Evolutionary conservation across 1,140 invertebrate genomes (phyloP), one percentile per base, ranked within the genome.

Genomic region (Dreissena rostriformis): DNA sequence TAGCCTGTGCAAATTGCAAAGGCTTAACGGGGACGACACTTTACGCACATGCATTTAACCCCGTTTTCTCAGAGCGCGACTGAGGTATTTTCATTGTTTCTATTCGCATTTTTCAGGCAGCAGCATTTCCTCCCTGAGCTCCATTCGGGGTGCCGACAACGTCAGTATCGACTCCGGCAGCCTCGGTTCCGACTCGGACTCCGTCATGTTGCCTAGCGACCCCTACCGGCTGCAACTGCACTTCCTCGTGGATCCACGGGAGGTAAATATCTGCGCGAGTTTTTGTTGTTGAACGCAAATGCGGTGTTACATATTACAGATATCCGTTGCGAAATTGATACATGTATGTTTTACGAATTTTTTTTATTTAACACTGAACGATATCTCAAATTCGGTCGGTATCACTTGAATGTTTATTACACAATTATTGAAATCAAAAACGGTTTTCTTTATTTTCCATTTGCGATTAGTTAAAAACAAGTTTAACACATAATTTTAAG

Each of bases 161-260:
- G 87, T 83, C 24, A 86, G 86, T 19, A 82, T 84, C 55, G 84
- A 84, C 71, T 84, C 85, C 1, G 87, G 87, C 82, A 65, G 85
- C 15, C 82, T 84, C 26, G 86, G 81, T 63, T 88, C 87, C 5
- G 87, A 88, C 28, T 87, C 81, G n/a, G 87, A 88, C 65, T 80
- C 80, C 29, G 72, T 86, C 19, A 87, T 87, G 86, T 49, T 86
- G 7, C 63, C 68, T 15, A 86, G 84, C 26, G 87, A 88, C 78
- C 84, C 84, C 24, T 86, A 87, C 61, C 71, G 82, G 39, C 55
- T 88, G 52, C 86, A 86, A 26, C 26, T 88, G 14, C 87, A 88
- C 22, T 87, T 86, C 49, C 79, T 87, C 19, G 84, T 86, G n/a
- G 86, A 88, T 53, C 71, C 78, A 26, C 87, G 86, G 61, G 87